A percentile compares a stretch with the other conserved stretches of the same genome.
phyloP scores from a whole-genome alignment of 2,797 vertebrate species.

The Varecia variegata region DNA sequence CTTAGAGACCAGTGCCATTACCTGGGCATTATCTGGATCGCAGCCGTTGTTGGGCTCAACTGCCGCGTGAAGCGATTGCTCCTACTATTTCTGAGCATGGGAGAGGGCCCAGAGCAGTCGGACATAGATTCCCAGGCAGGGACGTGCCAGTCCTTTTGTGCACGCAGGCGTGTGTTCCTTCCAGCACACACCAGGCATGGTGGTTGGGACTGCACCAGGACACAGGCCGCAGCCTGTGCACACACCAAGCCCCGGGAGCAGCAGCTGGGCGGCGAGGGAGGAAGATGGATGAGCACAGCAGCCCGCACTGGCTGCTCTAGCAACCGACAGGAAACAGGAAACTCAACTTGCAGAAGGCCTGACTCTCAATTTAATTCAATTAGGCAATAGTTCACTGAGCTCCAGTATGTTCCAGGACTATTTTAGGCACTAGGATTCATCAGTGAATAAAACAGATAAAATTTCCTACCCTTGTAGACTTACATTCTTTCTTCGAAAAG shows the following conservation, averaged over 20 bases:
- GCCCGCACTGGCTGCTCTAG: not conserved
- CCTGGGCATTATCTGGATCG: not conserved
- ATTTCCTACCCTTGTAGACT: not conserved
- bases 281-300: not conserved
- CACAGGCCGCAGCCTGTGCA: not conserved
- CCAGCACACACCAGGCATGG: not conserved
- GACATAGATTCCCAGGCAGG: not conserved
- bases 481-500: not conserved
- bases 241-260: not conserved
- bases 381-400: not conserved
- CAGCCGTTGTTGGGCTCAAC: accelerated
- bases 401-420: not conserved
- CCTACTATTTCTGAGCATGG: not conserved
- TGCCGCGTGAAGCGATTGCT: not conserved
- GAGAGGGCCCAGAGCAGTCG: not conserved
- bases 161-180: not conserved
- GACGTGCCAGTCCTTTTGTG: not conserved
- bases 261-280: not conserved
- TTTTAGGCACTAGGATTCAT: not conserved
- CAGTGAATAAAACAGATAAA: not conserved
- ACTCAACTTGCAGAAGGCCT: not conserved
- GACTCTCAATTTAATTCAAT: not conserved
- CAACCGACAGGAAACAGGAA: slow-evolving; percentile 40
- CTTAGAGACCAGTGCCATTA: not conserved
- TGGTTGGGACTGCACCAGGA: not conserved